Evolutionary conservation across 1,140 invertebrate genomes (phyloP).

Genomic region (Agrypnia vestita): DNA sequence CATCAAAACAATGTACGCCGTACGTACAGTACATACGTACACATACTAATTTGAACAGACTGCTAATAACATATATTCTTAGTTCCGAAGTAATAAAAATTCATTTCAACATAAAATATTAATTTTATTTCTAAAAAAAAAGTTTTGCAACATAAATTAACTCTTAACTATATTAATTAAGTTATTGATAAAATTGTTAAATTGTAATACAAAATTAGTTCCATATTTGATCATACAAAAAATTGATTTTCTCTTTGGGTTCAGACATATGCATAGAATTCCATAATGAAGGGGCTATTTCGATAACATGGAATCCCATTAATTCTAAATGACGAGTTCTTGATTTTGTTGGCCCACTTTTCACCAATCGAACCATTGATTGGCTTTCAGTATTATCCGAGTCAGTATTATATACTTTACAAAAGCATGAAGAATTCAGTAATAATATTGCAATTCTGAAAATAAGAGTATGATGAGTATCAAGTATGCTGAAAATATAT

Average conservation of each 20-base stretch:
- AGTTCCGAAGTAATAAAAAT: too few relatives aligned
- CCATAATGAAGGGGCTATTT: constrained; percentile 50
- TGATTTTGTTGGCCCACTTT: constrained; percentile 33
- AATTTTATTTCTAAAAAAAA: background rate
- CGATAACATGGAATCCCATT: constrained; percentile 49
- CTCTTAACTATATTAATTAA: background rate
- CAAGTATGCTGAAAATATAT: too few relatives aligned
- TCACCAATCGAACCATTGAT: background rate
- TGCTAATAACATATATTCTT: too few relatives aligned
- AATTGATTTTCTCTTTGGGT: constrained; percentile 50
- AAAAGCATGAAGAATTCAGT: constrained; percentile 13
- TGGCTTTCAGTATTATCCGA: constrained; percentile 1
- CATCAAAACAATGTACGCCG: too few relatives aligned
- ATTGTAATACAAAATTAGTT: background rate
- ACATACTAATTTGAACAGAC: too few relatives aligned
- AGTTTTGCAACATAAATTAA: background rate
- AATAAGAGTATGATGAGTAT: constrained; percentile 6
- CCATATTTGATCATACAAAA: constrained; percentile 49
- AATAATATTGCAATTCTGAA: constrained; percentile 53
- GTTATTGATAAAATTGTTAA: background rate
- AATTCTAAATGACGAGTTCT: constrained; percentile 46
- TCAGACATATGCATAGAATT: constrained; percentile 55
- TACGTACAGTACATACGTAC: too few relatives aligned
- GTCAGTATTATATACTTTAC: constrained; percentile 15
- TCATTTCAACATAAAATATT: background rate